Base-by-base conservation (phyloP, 2,797 vertebrate genomes). In the Kryptolebias ocellatus region DNA sequence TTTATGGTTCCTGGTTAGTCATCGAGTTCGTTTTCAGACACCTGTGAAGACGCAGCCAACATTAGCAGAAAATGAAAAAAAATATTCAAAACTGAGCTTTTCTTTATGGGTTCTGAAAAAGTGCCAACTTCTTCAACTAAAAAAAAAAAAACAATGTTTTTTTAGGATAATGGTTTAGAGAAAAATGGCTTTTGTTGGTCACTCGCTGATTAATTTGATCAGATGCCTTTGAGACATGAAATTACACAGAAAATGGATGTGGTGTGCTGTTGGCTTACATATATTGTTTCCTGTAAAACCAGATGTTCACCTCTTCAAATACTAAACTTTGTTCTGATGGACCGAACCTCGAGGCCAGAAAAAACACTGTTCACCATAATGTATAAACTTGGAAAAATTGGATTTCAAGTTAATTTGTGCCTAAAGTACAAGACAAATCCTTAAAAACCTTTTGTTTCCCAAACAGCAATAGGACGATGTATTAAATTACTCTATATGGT, bases 1-100 rank as follows among this genome's bases (percentile, higher is more conserved):
- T 24, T 76, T 28, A 42, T 18, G 47, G 79, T 78, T 70, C 70
- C 79, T 58, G 74, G 70, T 78, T 60, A 75, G 54, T 79, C 72
- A 55, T 79, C 64, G 17, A 44, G 59, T 60, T 83, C 27, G 12
- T 53, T 70, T 70, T 73, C 58, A 65, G 76, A 74, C 69, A 59
- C 39, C 42, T 64, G 45, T 39, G 0, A 53, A 68, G 62, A 70
- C 4, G 10, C 44, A 27, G 66, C 55, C 68, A 52, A 39, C 9
- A 8, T 28, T 28, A 72, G 46, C 39, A 14, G 46, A 53, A 10
- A n/a, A 31, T n/a, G n/a, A 39, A 31, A 44, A 51, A 24, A 73
- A 76, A 42, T 39, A 31, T 34, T 55, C 7, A 52, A 69, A 54
- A 58, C n/a, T 56, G 52, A 39, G 10, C 49, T 18, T 47, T 56